These are phyloP conservation scores for Lottia gigantea DNA, from an alignment of 2,888 invertebrate genomes.

Conservation along the genomic window DNA sequence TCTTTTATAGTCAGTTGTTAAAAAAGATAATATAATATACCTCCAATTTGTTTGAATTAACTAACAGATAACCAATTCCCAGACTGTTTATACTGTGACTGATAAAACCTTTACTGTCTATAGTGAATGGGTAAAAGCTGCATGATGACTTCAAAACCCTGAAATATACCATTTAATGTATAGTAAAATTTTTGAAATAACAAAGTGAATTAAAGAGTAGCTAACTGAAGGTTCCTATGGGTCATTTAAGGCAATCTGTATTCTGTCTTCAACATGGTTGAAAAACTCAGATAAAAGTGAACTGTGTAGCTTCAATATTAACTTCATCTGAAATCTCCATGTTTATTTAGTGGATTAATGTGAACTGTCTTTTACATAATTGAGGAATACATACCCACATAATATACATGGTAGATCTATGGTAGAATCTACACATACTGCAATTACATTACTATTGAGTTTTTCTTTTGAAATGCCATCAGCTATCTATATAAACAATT, in stretches of 20 bases:
- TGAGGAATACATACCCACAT: background rate
- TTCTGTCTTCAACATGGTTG: no score
- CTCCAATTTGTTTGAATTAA: constrained; percentile 30
- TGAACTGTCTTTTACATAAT: no score
- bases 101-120: constrained; percentile 33
- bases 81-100: constrained; percentile 29
- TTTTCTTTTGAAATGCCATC: background rate
- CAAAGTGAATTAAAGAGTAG: no score
- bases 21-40: constrained; percentile 18
- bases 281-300: no score
- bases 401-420: background rate
- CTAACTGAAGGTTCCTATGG: no score
- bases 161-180: constrained; percentile 15
- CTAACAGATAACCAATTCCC: constrained; percentile 29
- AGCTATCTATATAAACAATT: background rate
- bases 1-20: background rate
- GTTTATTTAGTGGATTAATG: no score
- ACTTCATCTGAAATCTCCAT: no score
- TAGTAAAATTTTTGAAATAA: no score
- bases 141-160: constrained; percentile 34
- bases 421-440: background rate
- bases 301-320: no score
- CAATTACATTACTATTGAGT: background rate
- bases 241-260: no score
- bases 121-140: constrained; percentile 37